Percentiles rank a stretch among this genome's conserved stretches.
These are phyloP conservation scores for Plagodis pulveraria DNA, from an alignment of 2,888 invertebrate genomes.

Conservation along the genomic window DNA sequence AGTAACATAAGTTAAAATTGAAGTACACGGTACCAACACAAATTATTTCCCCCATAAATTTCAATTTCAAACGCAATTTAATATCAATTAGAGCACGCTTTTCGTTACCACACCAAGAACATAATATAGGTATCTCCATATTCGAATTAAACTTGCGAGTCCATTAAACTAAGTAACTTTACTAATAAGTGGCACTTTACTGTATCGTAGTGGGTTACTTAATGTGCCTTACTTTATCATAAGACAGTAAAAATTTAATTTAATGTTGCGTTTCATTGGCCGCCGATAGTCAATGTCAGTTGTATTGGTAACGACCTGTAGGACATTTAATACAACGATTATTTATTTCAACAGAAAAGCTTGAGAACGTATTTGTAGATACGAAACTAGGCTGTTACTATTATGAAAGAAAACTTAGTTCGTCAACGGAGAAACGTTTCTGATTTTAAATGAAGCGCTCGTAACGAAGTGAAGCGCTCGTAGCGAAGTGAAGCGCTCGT, in stretches of 20 bases:
- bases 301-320: slow-evolving; percentile 1
- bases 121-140: slow-evolving; percentile 42
- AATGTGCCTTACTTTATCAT: slow-evolving; percentile 38
- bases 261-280: slow-evolving; percentile 19
- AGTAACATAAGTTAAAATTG: slow-evolving; percentile 12
- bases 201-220: slow-evolving; percentile 57
- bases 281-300: slow-evolving; percentile 24
- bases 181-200: slow-evolving; percentile 71
- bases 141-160: slow-evolving; percentile 56
- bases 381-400: too few relatives aligned
- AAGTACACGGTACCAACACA: slow-evolving; percentile 10
- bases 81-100: slow-evolving; percentile 21
- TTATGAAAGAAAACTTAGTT: too few relatives aligned
- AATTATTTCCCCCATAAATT: slow-evolving; percentile 20
- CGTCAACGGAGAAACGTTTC: too few relatives aligned
- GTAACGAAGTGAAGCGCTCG: too few relatives aligned
- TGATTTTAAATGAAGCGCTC: too few relatives aligned
- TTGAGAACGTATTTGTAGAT: too few relatives aligned
- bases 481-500: too few relatives aligned
- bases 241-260: slow-evolving; percentile 38
- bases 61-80: slow-evolving; percentile 20
- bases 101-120: slow-evolving; percentile 37
- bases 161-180: slow-evolving; percentile 66
- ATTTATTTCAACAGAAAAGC: too few relatives aligned
- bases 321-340: too few relatives aligned